These are phyloP conservation scores for Chloroclysta siterata DNA, from an alignment of 2,888 invertebrate genomes.

Conservation along the genomic window DNA sequence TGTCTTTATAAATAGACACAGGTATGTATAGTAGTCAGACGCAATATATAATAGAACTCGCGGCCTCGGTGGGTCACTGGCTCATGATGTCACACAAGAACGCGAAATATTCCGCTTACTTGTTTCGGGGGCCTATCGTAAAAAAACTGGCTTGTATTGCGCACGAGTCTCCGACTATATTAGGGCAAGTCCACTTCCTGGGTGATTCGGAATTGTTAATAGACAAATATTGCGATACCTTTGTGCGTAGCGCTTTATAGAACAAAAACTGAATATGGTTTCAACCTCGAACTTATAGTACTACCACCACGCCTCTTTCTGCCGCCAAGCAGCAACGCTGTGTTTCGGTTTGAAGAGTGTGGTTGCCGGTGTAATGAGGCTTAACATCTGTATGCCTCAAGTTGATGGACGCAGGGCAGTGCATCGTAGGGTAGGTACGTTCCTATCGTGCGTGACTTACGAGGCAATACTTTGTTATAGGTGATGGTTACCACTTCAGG, in stretches of 20 bases:
- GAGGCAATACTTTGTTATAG: too few relatives aligned
- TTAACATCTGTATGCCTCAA: too few relatives aligned
- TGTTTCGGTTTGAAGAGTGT: too few relatives aligned
- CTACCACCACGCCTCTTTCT: too few relatives aligned
- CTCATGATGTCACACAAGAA: slow-evolving; percentile 74
- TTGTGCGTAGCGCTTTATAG: slow-evolving; percentile 20
- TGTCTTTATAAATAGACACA: slow-evolving; percentile 11
- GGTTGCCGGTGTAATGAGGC: too few relatives aligned
- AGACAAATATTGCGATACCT: slow-evolving; percentile 34
- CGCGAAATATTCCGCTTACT: slow-evolving; percentile 67
- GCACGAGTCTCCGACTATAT: slow-evolving; percentile 38
- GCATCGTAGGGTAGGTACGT: too few relatives aligned
- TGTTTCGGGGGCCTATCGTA: slow-evolving; percentile 52
- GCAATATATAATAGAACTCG: slow-evolving; percentile 59
- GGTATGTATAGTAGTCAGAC: slow-evolving; percentile 45
- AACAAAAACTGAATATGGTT: slow-evolving; percentile 25
- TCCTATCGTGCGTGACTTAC: too few relatives aligned
- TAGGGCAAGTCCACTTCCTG: slow-evolving; percentile 42
- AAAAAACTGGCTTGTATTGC: slow-evolving; percentile 43
- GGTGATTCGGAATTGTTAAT: slow-evolving; percentile 35
- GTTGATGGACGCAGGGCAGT: too few relatives aligned
- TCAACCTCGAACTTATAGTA: slow-evolving; percentile 12
- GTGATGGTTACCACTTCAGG: too few relatives aligned
- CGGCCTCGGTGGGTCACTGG: slow-evolving; percentile 81
- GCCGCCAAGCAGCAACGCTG: too few relatives aligned